Evolutionary conservation across 2,113 vertebrate genomes (phyloP), one percentile per base, ranked within the genome.

Genomic region (Hypanus sabinus): DNA sequence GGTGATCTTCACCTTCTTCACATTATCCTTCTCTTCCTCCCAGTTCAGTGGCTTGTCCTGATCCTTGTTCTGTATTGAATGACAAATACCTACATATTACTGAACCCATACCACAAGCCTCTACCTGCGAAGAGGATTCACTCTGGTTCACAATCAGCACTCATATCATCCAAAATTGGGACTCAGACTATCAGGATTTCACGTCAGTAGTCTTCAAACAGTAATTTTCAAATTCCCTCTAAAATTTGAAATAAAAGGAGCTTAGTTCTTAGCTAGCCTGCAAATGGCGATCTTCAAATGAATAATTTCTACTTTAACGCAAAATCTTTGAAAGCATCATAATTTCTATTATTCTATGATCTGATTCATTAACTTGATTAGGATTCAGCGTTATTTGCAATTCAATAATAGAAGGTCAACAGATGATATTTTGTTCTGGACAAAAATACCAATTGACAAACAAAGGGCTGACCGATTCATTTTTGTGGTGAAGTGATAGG

Each of bases 371-470:
- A 75, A 71, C 27, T 24, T 93, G 91, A 93, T 75, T 73, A 73
- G 24, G 33, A 73, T 92, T 90, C 33, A 71, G 65, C 18, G 90
- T 30, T 93, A 91, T 91, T 70, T 91, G 12, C 46, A 55, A 93
- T 93, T 93, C 91, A 93, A 24, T 75, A 93, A 55, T 8, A 73
- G 38, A 93, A 93, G 70, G 68, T 55, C 91, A 55, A 93, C 46
- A 22, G 68, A 93, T 73, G 33, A 73, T 38, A 93, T 93, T 93
- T 73, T 75, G 91, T 93, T 93, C 91, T 75, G 22, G 46, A 93
- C 55, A 22, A 73, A 75, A 55, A 24, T 87, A 57, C 33, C 4
- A 14, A 62, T 88, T 65, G 60, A 90, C 85, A 88, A 88, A 92
- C n/a, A 93, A 73, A 55, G 16, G 22, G 68, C 33, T 93, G 91